Percentiles rank a stretch among this genome's conserved stretches.
These are phyloP conservation scores for Catharus bicknelli DNA, from an alignment of 2,113 vertebrate genomes.

Conservation along the genomic window DNA sequence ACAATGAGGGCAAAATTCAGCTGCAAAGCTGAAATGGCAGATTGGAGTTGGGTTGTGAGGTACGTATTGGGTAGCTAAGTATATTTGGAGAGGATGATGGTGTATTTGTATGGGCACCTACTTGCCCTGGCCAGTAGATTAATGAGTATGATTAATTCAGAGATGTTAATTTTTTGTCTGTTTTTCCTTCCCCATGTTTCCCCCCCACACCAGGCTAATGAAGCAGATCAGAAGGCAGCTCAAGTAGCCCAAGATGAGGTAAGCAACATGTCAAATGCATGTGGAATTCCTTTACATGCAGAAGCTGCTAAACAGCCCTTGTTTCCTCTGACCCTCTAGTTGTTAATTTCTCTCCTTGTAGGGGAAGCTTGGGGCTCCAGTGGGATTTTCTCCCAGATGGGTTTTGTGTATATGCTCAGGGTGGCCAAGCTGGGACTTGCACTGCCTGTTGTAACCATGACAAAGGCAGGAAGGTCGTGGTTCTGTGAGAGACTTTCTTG, in stretches of 20 bases:
- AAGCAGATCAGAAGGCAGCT: constrained; percentile 75
- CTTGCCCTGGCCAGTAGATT: background rate
- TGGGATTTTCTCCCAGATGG: background rate
- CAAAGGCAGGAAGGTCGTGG: background rate
- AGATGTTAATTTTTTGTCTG: background rate
- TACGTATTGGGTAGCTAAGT: background rate
- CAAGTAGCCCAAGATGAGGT: constrained; percentile 94
- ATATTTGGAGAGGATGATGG: background rate
- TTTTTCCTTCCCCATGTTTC: background rate
- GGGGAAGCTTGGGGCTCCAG: background rate
- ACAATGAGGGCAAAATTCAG: background rate
- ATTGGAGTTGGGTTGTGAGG: background rate
- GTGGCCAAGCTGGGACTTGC: background rate
- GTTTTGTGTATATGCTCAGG: background rate
- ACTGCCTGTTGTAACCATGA: background rate
- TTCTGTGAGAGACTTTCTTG: background rate
- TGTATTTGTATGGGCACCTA: background rate
- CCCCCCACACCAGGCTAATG: constrained; percentile 51
- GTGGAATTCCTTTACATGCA: background rate
- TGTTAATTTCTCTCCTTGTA: background rate
- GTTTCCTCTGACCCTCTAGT: background rate
- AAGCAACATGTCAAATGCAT: constrained; percentile 16
- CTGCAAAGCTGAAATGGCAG: background rate
- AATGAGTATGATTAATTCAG: background rate
- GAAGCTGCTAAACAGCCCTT: background rate